These are phyloP conservation scores for Cotesia chilonis DNA, from an alignment of 1,140 invertebrate species.

Conservation along the genomic window DNA sequence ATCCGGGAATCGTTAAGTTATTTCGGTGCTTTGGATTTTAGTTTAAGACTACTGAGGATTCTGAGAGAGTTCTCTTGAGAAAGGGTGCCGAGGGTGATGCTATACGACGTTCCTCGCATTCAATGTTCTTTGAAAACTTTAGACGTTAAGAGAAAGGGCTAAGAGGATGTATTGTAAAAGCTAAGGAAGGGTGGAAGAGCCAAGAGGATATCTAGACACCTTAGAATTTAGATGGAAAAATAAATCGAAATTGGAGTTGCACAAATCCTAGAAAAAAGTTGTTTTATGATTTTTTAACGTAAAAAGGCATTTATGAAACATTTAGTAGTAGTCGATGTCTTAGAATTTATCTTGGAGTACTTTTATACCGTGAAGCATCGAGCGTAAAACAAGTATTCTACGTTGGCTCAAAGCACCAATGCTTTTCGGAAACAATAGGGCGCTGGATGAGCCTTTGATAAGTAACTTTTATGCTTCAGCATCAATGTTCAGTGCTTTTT, in stretches of 20 bases:
- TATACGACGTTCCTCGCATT: slow-evolving; percentile 53
- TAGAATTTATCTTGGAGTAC: not conserved
- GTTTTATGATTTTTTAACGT: not conserved
- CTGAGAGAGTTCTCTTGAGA: slow-evolving; percentile 38
- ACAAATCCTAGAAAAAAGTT: no score
- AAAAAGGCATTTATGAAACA: not conserved
- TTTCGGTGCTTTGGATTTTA: slow-evolving; percentile 51
- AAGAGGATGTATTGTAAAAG: slow-evolving; percentile 63
- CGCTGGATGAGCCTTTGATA: not conserved
- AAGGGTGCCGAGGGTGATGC: slow-evolving; percentile 37
- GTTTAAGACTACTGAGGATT: slow-evolving; percentile 37
- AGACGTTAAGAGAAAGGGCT: slow-evolving; percentile 63
- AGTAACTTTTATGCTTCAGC: not conserved
- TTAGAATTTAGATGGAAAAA: slow-evolving; percentile 43
- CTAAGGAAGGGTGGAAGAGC: slow-evolving; percentile 43
- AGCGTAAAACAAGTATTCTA: slow-evolving; percentile 15
- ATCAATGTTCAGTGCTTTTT: not conserved
- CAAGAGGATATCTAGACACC: slow-evolving; percentile 31
- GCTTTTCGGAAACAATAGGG: slow-evolving; percentile 12
- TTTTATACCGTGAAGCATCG: slow-evolving; percentile 6
- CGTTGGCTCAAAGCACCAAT: not conserved
- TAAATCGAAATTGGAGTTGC: slow-evolving; percentile 43
- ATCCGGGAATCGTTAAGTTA: slow-evolving; percentile 35
- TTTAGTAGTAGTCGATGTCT: slow-evolving; percentile 7
- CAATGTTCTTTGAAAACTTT: slow-evolving; percentile 66